These are phyloP conservation scores for Valencia hispanica DNA, from an alignment of 2,797 vertebrate species.

Conservation along the genomic window DNA sequence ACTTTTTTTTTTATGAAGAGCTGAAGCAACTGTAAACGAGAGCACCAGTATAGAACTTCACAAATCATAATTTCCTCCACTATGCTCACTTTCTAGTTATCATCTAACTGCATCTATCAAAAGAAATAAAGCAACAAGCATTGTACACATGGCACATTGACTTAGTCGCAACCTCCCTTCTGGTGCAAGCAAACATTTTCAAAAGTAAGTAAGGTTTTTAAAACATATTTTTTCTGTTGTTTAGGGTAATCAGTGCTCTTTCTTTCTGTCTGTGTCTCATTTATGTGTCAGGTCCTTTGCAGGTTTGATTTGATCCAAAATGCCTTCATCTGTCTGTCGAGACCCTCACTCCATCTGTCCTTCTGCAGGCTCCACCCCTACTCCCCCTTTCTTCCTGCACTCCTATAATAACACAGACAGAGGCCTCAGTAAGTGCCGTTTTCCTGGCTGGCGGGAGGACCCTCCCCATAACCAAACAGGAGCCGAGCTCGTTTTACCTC, in stretches of 20 bases:
- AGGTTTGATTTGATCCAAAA: not conserved
- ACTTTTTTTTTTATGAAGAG: not conserved
- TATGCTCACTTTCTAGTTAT: not conserved
- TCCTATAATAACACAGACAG: slow-evolving; percentile 77
- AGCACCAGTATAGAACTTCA: not conserved
- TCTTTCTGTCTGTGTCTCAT: not conserved
- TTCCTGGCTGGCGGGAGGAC: slow-evolving; percentile 67
- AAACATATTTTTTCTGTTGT: not conserved
- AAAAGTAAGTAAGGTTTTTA: not conserved
- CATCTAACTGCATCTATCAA: not conserved
- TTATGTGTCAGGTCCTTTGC: not conserved
- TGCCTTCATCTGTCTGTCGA: not conserved
- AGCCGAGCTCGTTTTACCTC: slow-evolving; percentile 69
- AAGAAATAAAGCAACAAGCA: not conserved
- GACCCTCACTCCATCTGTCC: slow-evolving; percentile 13
- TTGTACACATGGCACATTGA: not conserved
- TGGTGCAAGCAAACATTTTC: not conserved
- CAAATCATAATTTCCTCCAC: not conserved
- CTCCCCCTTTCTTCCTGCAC: slow-evolving; percentile 56
- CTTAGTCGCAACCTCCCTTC: not conserved
- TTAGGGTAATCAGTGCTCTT: not conserved
- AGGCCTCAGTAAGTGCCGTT: slow-evolving; percentile 76
- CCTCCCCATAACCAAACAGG: slow-evolving; percentile 77
- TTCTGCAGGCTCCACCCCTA: slow-evolving; percentile 2
- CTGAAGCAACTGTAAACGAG: not conserved